These are phyloP conservation scores for Drosophila birchii DNA, from an alignment of 2,888 invertebrate genomes.

Conservation along the genomic window DNA sequence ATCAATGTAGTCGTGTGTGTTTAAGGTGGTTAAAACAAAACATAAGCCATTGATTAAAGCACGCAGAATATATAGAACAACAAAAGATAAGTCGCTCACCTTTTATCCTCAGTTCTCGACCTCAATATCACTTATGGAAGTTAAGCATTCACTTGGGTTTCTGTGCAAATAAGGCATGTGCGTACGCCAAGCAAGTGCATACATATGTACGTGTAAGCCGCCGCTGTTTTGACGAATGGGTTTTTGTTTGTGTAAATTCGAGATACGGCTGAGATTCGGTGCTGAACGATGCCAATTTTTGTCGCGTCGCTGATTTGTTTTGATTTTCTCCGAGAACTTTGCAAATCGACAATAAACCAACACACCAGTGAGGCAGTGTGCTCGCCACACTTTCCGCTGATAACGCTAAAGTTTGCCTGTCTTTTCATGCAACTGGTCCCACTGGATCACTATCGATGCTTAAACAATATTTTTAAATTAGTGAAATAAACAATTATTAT, in stretches of 20 bases:
- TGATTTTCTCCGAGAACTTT: constrained; percentile 9
- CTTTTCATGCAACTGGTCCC: background rate
- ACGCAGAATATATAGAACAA: constrained; percentile 1
- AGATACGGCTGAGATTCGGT: constrained; percentile 10
- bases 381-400: background rate
- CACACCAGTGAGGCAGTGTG: constrained; percentile 1
- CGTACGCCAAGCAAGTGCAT: constrained; percentile 15
- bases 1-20: background rate
- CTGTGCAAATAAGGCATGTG: constrained; percentile 28
- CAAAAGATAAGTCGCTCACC: constrained; percentile 26
- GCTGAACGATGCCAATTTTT: background rate
- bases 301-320: background rate
- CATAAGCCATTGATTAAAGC: background rate
- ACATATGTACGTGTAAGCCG: constrained; percentile 2
- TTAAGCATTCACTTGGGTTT: constrained; percentile 17
- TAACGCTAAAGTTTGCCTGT: background rate
- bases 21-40: constrained; percentile 9
- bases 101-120: constrained; percentile 39
- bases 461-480: background rate
- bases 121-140: constrained; percentile 25
- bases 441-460: background rate
- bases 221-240: background rate
- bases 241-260: background rate
- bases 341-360: background rate
- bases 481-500: background rate